phyloP scores from a whole-genome alignment of 2,797 vertebrate species.

The Gallinago solitaria region DNA sequence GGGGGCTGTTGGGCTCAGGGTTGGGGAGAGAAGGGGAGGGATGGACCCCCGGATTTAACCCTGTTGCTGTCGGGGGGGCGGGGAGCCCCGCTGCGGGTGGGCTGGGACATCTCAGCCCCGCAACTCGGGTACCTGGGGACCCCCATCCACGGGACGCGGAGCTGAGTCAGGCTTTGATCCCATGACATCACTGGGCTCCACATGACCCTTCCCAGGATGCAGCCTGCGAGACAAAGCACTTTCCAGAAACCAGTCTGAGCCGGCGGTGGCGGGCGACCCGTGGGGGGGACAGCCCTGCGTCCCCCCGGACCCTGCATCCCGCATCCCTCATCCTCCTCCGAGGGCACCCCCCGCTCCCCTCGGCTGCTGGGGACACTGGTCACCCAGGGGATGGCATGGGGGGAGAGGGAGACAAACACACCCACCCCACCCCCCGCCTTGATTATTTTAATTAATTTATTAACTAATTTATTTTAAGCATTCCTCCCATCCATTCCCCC shows the following conservation, averaged over 20 bases:
- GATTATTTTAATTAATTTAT: neutral
- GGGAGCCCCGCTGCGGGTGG: neutral
- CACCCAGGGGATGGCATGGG: neutral
- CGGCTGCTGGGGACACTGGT: neutral
- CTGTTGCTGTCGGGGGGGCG: neutral
- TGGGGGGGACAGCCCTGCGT: constrained; percentile 86
- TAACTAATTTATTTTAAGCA: neutral
- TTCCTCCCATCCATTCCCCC: neutral
- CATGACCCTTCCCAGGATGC: constrained; percentile 91
- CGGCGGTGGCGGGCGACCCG: constrained; percentile 81
- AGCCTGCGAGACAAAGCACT: constrained; percentile 86
- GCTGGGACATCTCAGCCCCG: neutral
- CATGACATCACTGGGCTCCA: constrained; percentile 87
- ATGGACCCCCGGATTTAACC: constrained; percentile 43
- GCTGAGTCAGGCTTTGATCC: constrained; percentile 84
- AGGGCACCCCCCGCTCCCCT: neutral
- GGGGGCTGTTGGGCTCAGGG: neutral
- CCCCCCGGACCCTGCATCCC: neutral
- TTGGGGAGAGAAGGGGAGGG: too few relatives aligned
- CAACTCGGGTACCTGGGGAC: constrained; percentile 54
- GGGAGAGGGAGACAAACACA: neutral
- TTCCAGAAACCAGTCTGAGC: constrained; percentile 91
- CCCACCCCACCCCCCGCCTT: rapidly evolving
- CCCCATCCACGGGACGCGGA: constrained; percentile 54
- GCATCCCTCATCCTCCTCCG: neutral